A percentile compares a stretch with the other conserved stretches of the same genome.
These are phyloP conservation scores for Molorchus minor DNA, from an alignment of 2,888 invertebrate species.

Conservation along the genomic window DNA sequence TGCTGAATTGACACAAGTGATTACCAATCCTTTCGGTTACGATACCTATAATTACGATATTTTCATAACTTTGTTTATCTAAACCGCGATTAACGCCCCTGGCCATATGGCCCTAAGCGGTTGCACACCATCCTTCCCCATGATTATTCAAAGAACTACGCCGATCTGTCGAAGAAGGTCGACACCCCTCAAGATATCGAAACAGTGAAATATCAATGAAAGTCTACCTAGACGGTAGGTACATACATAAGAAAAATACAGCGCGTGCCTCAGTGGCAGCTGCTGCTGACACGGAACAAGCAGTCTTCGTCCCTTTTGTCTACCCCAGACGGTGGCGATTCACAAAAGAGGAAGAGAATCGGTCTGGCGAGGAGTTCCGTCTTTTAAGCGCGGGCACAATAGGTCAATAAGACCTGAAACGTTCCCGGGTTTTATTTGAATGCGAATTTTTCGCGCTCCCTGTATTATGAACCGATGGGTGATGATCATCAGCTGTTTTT, in stretches of 20 bases:
- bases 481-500: slow-evolving; percentile 5
- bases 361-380: slow-evolving; percentile 32
- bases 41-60: too few relatives aligned
- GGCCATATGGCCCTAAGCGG: too few relatives aligned
- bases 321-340: slow-evolving; percentile 44
- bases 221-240: slow-evolving; percentile 33
- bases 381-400: slow-evolving; percentile 19
- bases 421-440: slow-evolving; percentile 1
- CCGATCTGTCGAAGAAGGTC: too few relatives aligned
- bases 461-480: neutral
- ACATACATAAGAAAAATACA: slow-evolving; percentile 39
- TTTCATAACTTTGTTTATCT: too few relatives aligned
- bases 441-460: slow-evolving; percentile 8
- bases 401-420: slow-evolving; percentile 21
- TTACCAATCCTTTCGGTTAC: too few relatives aligned
- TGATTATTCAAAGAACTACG: too few relatives aligned
- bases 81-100: too few relatives aligned
- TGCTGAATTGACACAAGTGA: too few relatives aligned
- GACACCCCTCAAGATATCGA: slow-evolving; percentile 44
- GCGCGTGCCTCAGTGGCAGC: slow-evolving; percentile 49
- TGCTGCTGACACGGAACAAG: slow-evolving; percentile 33
- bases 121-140: too few relatives aligned
- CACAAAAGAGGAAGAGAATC: slow-evolving; percentile 37
- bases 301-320: slow-evolving; percentile 40
- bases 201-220: slow-evolving; percentile 41